These are phyloP conservation scores for Tinamus major DNA, from an alignment of 2,797 vertebrate species.

Conservation along the genomic window DNA sequence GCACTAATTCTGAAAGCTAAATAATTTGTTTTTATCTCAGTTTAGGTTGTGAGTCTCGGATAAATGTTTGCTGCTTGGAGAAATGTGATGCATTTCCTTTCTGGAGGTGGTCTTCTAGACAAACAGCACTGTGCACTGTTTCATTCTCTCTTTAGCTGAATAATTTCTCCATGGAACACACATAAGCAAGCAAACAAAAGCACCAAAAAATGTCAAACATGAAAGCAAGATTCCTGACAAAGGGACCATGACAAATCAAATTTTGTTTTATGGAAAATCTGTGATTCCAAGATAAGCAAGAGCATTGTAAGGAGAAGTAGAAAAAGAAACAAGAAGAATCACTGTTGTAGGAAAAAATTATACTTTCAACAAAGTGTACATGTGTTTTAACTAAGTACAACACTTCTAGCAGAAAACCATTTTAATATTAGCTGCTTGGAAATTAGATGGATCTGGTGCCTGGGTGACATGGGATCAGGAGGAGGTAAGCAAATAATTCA, in stretches of 20 bases:
- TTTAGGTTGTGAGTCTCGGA: background rate
- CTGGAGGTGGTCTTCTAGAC: background rate
- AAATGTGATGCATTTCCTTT: background rate
- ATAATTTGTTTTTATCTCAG: background rate
- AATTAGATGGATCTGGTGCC: background rate
- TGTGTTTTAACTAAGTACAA: background rate
- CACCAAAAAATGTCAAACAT: background rate
- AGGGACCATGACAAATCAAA: background rate
- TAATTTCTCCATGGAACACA: background rate
- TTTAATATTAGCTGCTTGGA: background rate
- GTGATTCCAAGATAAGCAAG: background rate
- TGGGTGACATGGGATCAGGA: background rate
- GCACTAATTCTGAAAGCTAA: background rate
- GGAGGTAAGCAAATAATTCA: constrained; percentile 28
- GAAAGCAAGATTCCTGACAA: background rate
- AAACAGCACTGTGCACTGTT: background rate
- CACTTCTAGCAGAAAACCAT: background rate
- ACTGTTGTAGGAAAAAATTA: background rate
- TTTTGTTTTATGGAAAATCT: background rate
- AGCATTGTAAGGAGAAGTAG: background rate
- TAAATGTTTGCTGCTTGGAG: background rate
- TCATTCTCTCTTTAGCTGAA: background rate
- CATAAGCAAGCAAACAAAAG: background rate
- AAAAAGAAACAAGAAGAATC: background rate
- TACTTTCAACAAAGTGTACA: background rate